Conservation (phyloP, 2,888 invertebrate species). For the Microdon myrmicae region DNA sequence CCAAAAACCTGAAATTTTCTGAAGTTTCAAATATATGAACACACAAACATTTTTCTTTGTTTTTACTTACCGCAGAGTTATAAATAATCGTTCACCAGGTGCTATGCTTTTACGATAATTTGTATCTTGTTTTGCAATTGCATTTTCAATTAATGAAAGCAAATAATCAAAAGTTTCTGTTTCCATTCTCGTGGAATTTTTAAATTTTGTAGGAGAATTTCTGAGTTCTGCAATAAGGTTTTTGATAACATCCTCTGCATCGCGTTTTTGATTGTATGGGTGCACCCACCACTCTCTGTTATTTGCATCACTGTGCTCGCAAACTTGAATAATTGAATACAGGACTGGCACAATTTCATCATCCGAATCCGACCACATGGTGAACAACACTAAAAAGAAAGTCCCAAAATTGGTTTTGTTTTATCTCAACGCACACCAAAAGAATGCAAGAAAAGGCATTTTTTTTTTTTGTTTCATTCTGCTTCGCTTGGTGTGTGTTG, state of each 20-base stretch:
- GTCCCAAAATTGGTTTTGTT: no score
- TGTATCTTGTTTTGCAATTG: not conserved
- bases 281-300: no score
- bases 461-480: no score
- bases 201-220: conserved; percentile 7
- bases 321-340: no score
- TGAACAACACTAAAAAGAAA: no score
- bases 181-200: conserved; percentile 3
- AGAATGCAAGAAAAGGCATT: no score
- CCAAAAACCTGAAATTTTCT: conserved; percentile 13
- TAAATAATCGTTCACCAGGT: conserved; percentile 8
- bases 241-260: conserved; percentile 1
- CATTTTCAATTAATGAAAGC: conserved; percentile 9
- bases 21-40: not conserved
- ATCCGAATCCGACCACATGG: no score
- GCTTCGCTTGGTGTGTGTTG: no score
- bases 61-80: conserved; percentile 6
- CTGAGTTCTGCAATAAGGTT: conserved; percentile 1
- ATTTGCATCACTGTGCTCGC: no score
- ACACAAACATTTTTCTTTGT: conserved; percentile 1
- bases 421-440: no score
- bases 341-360: no score
- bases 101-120: conserved; percentile 6
- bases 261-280: no score
- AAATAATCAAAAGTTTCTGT: conserved; percentile 13